phyloP scores from a whole-genome alignment of 1,140 invertebrate species.

The Calliphora vicina region DNA sequence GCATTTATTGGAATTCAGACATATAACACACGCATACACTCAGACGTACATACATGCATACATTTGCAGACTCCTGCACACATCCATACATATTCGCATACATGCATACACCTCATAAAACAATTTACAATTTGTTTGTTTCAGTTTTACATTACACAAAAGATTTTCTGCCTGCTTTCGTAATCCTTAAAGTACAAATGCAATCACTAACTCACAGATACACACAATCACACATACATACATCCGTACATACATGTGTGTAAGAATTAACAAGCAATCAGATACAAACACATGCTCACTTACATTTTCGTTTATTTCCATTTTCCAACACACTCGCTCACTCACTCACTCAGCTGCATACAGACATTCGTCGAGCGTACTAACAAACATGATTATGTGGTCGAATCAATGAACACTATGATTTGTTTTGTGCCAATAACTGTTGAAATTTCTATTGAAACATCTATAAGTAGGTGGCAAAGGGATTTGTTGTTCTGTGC shows the following conservation, averaged over 20 bases:
- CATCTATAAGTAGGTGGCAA: background rate
- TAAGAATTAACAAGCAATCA: background rate
- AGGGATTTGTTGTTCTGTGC: background rate
- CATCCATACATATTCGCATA: background rate
- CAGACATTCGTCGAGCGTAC: background rate
- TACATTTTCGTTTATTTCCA: too few relatives aligned
- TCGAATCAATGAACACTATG: constrained; percentile 30
- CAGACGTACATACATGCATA: background rate
- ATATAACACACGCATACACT: background rate
- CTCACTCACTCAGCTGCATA: background rate
- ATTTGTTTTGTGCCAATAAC: constrained; percentile 34
- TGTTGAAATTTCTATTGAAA: constrained; percentile 8
- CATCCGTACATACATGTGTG: background rate
- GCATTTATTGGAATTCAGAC: constrained; percentile 9
- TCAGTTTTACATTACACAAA: constrained; percentile 22
- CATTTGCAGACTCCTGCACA: background rate
- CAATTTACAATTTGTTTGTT: constrained; percentile 29
- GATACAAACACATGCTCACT: too few relatives aligned
- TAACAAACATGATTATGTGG: constrained; percentile 26
- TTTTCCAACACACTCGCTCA: too few relatives aligned
- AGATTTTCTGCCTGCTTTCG: constrained; percentile 19
- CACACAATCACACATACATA: background rate
- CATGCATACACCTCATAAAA: background rate
- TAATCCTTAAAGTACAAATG: constrained; percentile 30
- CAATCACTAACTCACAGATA: background rate